Conservation (phyloP, 2,113 vertebrate genomes). For the Malurus elegans region DNA sequence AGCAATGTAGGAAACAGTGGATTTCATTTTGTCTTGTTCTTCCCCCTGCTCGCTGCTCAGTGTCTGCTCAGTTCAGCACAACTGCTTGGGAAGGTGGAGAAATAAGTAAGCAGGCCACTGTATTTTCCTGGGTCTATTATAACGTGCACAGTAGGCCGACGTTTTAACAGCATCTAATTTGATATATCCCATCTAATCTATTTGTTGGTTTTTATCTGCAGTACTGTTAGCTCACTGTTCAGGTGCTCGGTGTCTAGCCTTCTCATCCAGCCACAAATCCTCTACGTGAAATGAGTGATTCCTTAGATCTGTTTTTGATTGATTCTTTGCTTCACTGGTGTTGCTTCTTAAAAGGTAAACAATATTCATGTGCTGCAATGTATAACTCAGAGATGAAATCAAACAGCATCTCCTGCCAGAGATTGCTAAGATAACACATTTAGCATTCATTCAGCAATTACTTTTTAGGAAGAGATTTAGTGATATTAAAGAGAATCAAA, state of each 20-base stretch:
- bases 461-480: slow-evolving; percentile 11
- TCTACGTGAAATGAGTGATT: slow-evolving; percentile 45
- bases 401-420: slow-evolving; percentile 40
- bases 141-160: background rate
- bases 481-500: background rate
- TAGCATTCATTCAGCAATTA: slow-evolving; percentile 14
- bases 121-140: background rate
- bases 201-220: slow-evolving; percentile 62
- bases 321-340: slow-evolving; percentile 56
- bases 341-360: slow-evolving; percentile 63
- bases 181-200: slow-evolving; percentile 28
- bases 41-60: background rate
- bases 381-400: slow-evolving; percentile 26
- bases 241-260: slow-evolving; percentile 40
- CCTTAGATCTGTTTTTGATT: slow-evolving; percentile 50
- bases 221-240: slow-evolving; percentile 44
- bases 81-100: background rate
- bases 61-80: background rate
- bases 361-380: slow-evolving; percentile 45
- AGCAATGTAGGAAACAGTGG: background rate
- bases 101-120: background rate
- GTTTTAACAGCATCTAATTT: slow-evolving; percentile 26
- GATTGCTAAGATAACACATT: slow-evolving; percentile 13
- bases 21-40: background rate
- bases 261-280: slow-evolving; percentile 57